phyloP scores from a whole-genome alignment of 2,113 vertebrate species.

The Rhipidura dahli region DNA sequence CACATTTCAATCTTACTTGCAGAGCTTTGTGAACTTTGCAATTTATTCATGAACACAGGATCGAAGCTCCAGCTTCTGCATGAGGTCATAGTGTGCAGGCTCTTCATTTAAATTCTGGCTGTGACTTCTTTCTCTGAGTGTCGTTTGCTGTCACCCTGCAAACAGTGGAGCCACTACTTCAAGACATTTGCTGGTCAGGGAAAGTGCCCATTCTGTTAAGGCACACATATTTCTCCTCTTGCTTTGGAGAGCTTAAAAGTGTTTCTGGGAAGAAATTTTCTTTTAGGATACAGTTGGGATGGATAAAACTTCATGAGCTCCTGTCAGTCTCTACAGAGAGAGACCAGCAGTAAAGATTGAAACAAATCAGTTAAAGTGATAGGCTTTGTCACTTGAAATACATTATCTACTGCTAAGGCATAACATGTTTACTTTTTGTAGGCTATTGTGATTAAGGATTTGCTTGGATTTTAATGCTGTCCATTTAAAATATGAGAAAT shows the following conservation, averaged over 20 bases:
- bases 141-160: neutral
- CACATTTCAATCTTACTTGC: neutral
- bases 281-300: neutral
- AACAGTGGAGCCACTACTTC: neutral
- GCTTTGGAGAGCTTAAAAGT: neutral
- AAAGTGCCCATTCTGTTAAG: neutral
- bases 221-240: neutral
- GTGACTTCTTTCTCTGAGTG: neutral
- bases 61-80: neutral
- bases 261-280: neutral
- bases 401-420: neutral
- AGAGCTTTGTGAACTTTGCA: neutral
- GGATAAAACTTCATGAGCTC: neutral
- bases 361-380: neutral
- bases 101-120: neutral
- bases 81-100: neutral
- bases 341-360: neutral
- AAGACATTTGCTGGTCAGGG: neutral
- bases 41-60: neutral
- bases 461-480: neutral
- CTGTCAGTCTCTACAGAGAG: neutral
- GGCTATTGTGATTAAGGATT: neutral
- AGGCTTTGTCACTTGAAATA: neutral
- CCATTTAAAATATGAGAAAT: neutral
- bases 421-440: neutral